Percentiles rank a stretch among this genome's conserved stretches.
phyloP scores from a whole-genome alignment of 2,888 invertebrate species.

The Caenorhabditis parvicauda region DNA sequence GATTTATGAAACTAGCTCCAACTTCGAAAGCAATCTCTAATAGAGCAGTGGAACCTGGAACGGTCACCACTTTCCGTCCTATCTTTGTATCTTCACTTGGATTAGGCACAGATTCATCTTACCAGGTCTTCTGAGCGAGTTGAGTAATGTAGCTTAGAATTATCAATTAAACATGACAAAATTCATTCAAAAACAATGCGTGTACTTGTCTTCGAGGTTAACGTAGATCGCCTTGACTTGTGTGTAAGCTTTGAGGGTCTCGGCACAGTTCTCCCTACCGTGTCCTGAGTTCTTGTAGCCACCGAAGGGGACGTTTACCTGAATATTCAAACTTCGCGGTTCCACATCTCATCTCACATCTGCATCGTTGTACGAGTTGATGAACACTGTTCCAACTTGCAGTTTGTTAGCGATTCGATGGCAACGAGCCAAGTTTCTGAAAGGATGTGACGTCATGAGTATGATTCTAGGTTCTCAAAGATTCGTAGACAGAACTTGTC shows the following conservation, averaged over 20 bases:
- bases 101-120: too few relatives aligned
- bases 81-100: too few relatives aligned
- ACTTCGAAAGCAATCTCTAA: too few relatives aligned
- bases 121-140: too few relatives aligned
- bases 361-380: slow-evolving; percentile 68
- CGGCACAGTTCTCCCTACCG: slow-evolving; percentile 68
- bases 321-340: neutral
- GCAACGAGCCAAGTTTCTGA: slow-evolving; percentile 67
- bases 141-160: too few relatives aligned
- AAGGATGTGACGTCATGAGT: slow-evolving; percentile 9
- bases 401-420: slow-evolving; percentile 66
- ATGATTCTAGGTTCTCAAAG: too few relatives aligned
- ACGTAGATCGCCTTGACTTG: slow-evolving; percentile 66
- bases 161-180: neutral
- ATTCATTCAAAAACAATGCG: slow-evolving; percentile 31
- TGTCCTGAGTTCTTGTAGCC: slow-evolving; percentile 68
- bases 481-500: too few relatives aligned
- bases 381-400: slow-evolving; percentile 68
- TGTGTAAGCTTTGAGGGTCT: slow-evolving; percentile 67
- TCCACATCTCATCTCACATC: slow-evolving; percentile 8
- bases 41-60: too few relatives aligned
- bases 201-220: slow-evolving; percentile 38
- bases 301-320: slow-evolving; percentile 65
- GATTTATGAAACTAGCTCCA: too few relatives aligned
- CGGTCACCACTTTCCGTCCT: too few relatives aligned